These are phyloP conservation scores for Zaprionus obscuricornis DNA, from an alignment of 2,888 invertebrate species.

Conservation along the genomic window DNA sequence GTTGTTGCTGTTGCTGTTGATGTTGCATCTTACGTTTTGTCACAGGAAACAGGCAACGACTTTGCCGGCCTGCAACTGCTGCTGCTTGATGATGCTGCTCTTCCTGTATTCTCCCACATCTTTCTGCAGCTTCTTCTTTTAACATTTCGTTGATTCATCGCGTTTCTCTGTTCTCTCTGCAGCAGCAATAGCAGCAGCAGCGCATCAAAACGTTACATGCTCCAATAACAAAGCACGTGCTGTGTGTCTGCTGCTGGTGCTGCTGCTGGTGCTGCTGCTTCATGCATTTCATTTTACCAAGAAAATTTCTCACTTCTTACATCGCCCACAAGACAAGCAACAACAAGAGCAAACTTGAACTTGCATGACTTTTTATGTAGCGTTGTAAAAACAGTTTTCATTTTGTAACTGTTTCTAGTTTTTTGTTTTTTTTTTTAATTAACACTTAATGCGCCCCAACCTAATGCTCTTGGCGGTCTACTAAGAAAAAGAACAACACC, in stretches of 20 bases:
- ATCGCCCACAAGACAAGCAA: slow-evolving; percentile 35
- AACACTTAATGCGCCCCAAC: slow-evolving; percentile 57
- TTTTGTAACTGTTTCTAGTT: slow-evolving; percentile 72
- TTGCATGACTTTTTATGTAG: slow-evolving; percentile 61
- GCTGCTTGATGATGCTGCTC: too few species aligned
- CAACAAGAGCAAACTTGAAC: slow-evolving; percentile 63
- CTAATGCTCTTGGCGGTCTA: slow-evolving; percentile 36
- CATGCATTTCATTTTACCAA: slow-evolving; percentile 41
- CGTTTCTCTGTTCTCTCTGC: slow-evolving; percentile 40
- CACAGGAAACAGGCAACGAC: slow-evolving; percentile 42
- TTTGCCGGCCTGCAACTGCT: slow-evolving; percentile 10
- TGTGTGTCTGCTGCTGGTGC: slow-evolving; percentile 40
- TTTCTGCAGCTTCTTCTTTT: not conserved
- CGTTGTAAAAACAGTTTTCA: slow-evolving; percentile 53
- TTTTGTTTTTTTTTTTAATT: slow-evolving; percentile 73
- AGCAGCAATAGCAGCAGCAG: slow-evolving; percentile 34
- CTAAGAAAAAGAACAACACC: slow-evolving; percentile 9
- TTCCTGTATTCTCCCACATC: not conserved
- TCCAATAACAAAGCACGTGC: slow-evolving; percentile 60
- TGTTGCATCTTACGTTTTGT: slow-evolving; percentile 34
- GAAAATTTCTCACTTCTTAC: slow-evolving; percentile 40
- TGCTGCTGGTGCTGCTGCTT: slow-evolving; percentile 37
- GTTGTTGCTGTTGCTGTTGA: slow-evolving; percentile 5
- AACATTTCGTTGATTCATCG: slow-evolving; percentile 59
- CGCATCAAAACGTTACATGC: slow-evolving; percentile 47